Evolutionary conservation across 1,140 invertebrate species (phyloP).

Genomic region (Ceratina japonica): DNA sequence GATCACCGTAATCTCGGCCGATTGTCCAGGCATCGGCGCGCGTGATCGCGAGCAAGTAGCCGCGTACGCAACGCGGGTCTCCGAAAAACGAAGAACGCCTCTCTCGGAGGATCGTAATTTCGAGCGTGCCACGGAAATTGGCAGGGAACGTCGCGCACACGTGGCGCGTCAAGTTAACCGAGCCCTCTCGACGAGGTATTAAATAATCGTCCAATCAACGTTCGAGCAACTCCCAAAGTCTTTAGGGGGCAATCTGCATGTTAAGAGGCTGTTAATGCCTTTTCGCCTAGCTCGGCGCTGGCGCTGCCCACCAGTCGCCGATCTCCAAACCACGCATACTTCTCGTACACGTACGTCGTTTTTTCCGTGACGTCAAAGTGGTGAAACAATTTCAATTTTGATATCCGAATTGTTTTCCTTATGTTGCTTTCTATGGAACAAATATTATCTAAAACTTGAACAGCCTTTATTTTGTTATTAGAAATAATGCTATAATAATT

Average conservation of each 20-base stretch:
- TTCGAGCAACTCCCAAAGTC: slow-evolving; percentile 73
- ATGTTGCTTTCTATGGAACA: no score
- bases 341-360: no score
- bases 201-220: slow-evolving; percentile 78
- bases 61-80: neutral
- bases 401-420: no score
- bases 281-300: slow-evolving; percentile 73
- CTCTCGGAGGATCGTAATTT: slow-evolving; percentile 9
- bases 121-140: slow-evolving; percentile 21
- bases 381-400: no score
- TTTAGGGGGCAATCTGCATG: slow-evolving; percentile 78
- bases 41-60: no score
- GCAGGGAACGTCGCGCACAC: slow-evolving; percentile 24
- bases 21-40: neutral
- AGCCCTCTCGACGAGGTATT: slow-evolving; percentile 68
- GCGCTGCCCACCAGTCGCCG: slow-evolving; percentile 54
- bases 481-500: neutral
- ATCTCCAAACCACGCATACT: neutral
- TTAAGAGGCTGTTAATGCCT: slow-evolving; percentile 78
- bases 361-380: no score
- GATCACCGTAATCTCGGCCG: slow-evolving; percentile 3
- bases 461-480: no score
- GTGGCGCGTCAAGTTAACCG: slow-evolving; percentile 50
- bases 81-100: neutral
- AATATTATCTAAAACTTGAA: no score